Evolutionary conservation across 2,888 invertebrate species (phyloP).

Genomic region (Drosophila maculinotata): DNA sequence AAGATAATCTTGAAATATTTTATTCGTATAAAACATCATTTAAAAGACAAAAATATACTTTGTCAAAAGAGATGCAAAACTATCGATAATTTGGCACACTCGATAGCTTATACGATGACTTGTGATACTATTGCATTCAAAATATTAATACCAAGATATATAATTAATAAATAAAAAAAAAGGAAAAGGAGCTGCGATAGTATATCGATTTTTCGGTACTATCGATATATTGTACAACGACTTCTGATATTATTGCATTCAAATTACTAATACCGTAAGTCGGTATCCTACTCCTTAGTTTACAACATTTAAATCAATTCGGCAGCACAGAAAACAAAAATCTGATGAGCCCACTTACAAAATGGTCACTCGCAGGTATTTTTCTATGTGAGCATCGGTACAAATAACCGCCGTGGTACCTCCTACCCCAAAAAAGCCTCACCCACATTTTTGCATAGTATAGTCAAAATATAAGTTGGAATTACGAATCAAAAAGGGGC

Average conservation of each 20-base stretch:
- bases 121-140: too few species aligned
- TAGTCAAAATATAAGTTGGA: slow-evolving; percentile 18
- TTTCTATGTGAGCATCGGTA: slow-evolving; percentile 18
- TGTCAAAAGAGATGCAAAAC: too few species aligned
- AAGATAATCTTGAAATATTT: too few species aligned
- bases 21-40: too few species aligned
- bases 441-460: slow-evolving; percentile 4
- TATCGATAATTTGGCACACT: too few species aligned
- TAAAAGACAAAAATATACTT: too few species aligned
- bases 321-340: neutral
- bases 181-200: too few species aligned
- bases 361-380: slow-evolving; percentile 11
- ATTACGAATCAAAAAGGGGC: slow-evolving; percentile 26
- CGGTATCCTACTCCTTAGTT: slow-evolving; percentile 17
- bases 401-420: slow-evolving; percentile 14
- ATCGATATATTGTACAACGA: slow-evolving; percentile 32
- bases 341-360: slow-evolving; percentile 8
- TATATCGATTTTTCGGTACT: too few species aligned
- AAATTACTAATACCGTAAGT: slow-evolving; percentile 34
- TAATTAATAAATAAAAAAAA: too few species aligned
- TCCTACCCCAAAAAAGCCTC: slow-evolving; percentile 5
- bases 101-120: too few species aligned
- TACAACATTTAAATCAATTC: slow-evolving; percentile 23
- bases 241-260: slow-evolving; percentile 23
- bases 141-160: too few species aligned